Percentiles rank a stretch among this genome's conserved stretches.
Evolutionary conservation across 2,888 invertebrate species (phyloP).

Genomic region (Polydrusus cervinus): DNA sequence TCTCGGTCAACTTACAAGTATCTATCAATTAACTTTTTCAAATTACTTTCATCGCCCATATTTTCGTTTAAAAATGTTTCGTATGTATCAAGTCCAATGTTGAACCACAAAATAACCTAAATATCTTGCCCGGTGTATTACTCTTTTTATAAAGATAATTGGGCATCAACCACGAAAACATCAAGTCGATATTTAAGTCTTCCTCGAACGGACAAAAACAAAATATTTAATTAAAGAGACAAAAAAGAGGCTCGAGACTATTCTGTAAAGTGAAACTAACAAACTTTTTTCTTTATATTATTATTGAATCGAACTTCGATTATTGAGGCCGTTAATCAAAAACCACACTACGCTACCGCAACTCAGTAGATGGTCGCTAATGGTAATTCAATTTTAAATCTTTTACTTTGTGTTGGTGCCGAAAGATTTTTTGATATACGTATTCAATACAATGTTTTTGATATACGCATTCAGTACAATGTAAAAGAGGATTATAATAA

Average conservation of each 20-base stretch:
- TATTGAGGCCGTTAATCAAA: not conserved
- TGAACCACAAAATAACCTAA: slow-evolving; percentile 19
- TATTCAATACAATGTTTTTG: slow-evolving; percentile 1
- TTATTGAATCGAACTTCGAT: slow-evolving; percentile 14
- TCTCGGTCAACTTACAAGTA: not conserved
- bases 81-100: slow-evolving; percentile 8
- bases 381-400: slow-evolving; percentile 26
- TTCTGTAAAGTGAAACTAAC: slow-evolving; percentile 6
- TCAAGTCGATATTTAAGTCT: slow-evolving; percentile 29
- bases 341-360: slow-evolving; percentile 9
- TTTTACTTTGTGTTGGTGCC: slow-evolving; percentile 14
- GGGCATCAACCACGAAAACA: slow-evolving; percentile 34
- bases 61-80: slow-evolving; percentile 1
- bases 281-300: not conserved
- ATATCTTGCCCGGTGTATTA: not conserved
- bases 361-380: not conserved
- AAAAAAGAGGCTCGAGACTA: slow-evolving; percentile 18
- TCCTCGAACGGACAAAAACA: slow-evolving; percentile 24
- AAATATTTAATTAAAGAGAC: slow-evolving; percentile 25
- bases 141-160: slow-evolving; percentile 22
- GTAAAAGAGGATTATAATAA: not conserved
- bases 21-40: slow-evolving; percentile 11
- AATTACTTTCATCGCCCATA: not conserved
- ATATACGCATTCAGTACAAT: not conserved
- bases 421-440: slow-evolving; percentile 1